A percentile compares a stretch with the other conserved stretches of the same genome.
phyloP scores from a whole-genome alignment of 2,888 invertebrate genomes.

The Mythimna albipuncta region DNA sequence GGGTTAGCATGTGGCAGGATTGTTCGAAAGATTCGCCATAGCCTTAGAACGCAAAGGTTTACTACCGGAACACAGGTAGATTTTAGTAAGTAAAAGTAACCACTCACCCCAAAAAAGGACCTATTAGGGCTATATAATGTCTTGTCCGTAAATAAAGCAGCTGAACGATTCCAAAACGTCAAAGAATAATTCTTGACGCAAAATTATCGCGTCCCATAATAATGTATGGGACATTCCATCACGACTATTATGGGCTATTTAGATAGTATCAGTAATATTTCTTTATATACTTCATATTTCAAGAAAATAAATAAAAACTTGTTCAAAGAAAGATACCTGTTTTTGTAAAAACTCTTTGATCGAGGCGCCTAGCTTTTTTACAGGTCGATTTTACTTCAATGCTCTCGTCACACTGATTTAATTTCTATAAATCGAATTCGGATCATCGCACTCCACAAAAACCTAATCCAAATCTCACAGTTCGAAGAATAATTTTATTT shows the following conservation, averaged over 20 bases:
- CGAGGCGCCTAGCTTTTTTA: slow-evolving; percentile 60
- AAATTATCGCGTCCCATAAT: slow-evolving; percentile 35
- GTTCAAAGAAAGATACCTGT: slow-evolving; percentile 7
- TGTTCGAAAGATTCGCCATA: no score
- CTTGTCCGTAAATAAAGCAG: slow-evolving; percentile 14
- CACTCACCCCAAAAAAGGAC: no score
- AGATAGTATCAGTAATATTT: slow-evolving; percentile 46
- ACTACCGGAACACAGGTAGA: no score
- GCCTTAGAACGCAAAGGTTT: no score
- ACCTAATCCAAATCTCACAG: slow-evolving; percentile 84
- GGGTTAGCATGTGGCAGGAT: no score
- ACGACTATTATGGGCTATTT: slow-evolving; percentile 40
- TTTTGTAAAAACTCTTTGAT: slow-evolving; percentile 52
- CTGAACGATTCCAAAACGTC: slow-evolving; percentile 25
- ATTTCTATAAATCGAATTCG: slow-evolving; percentile 76
- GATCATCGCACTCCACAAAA: slow-evolving; percentile 81
- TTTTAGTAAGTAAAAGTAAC: no score
- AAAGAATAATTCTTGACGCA: slow-evolving; percentile 21
- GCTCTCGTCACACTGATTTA: slow-evolving; percentile 63
- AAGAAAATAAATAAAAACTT: slow-evolving; percentile 21
- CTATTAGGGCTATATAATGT: neutral
- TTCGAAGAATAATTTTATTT: slow-evolving; percentile 68
- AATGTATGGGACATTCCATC: slow-evolving; percentile 30
- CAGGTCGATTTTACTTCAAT: slow-evolving; percentile 49
- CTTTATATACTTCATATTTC: slow-evolving; percentile 32